These are phyloP conservation scores for Pitta sordida DNA, from an alignment of 2,113 vertebrate species.

Conservation along the genomic window DNA sequence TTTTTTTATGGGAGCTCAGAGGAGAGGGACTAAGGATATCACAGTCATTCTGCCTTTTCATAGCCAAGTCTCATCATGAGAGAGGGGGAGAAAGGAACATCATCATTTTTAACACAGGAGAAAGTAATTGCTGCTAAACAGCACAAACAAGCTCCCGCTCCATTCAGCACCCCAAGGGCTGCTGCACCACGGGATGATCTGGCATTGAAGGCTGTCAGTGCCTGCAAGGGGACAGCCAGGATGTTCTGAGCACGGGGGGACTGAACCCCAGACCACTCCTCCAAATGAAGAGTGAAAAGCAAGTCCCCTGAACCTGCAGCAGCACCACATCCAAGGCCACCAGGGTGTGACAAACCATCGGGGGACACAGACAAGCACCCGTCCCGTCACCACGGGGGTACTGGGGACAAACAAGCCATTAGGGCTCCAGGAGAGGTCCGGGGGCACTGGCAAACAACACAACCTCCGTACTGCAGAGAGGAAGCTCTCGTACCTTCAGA, in stretches of 20 bases:
- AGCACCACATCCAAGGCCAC: neutral
- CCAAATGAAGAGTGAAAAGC: neutral
- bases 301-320: neutral
- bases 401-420: neutral
- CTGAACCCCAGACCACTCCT: neutral
- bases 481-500: neutral
- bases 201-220: neutral
- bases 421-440: neutral
- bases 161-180: neutral
- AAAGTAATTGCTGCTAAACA: neutral
- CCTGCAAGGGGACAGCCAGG: neutral
- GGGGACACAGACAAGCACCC: neutral
- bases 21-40: neutral
- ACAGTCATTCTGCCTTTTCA: neutral
- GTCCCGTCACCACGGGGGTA: neutral
- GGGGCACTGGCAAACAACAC: neutral
- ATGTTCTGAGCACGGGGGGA: neutral
- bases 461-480: fast-evolving
- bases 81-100: neutral
- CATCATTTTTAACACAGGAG: neutral
- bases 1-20: neutral
- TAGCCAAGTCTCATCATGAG: neutral
- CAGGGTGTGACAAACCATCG: neutral
- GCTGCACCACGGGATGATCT: neutral
- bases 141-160: neutral